phyloP scores from a whole-genome alignment of 2,888 invertebrate species.

The Agrochola macilenta region DNA sequence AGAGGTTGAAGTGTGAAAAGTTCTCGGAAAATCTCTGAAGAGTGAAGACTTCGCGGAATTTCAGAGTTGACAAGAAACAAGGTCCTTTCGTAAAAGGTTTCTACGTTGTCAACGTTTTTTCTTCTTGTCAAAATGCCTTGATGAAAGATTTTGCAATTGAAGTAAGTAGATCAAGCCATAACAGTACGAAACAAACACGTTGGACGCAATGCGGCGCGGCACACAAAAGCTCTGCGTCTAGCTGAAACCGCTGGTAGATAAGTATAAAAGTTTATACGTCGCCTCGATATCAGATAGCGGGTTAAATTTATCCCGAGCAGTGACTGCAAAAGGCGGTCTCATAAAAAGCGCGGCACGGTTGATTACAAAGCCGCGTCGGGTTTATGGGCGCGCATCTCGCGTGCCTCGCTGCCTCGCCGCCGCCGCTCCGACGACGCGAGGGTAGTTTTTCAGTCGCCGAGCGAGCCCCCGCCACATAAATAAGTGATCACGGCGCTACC shows the following conservation, averaged over 20 bases:
- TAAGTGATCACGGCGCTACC: slow-evolving; percentile 84
- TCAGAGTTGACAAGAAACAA: slow-evolving; percentile 10
- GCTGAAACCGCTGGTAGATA: slow-evolving; percentile 64
- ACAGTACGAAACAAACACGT: slow-evolving; percentile 16
- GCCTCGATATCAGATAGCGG: slow-evolving; percentile 84
- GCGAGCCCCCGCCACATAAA: slow-evolving; percentile 87
- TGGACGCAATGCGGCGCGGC: slow-evolving; percentile 47
- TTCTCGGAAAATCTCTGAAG: slow-evolving; percentile 16
- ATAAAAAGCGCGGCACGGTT: slow-evolving; percentile 88
- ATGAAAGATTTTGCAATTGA: not conserved
- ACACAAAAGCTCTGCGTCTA: slow-evolving; percentile 50
- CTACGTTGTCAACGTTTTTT: not conserved
- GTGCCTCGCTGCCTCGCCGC: slow-evolving; percentile 72
- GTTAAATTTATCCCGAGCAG: slow-evolving; percentile 85
- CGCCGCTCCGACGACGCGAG: slow-evolving; percentile 79
- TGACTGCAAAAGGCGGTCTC: slow-evolving; percentile 85
- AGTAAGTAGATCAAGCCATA: not conserved
- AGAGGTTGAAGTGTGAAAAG: slow-evolving; percentile 19
- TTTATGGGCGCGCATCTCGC: slow-evolving; percentile 82
- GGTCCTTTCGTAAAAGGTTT: not conserved
- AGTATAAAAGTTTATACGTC: slow-evolving; percentile 75
- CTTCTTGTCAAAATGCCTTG: not conserved
- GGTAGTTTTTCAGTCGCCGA: slow-evolving; percentile 88
- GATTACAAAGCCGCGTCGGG: slow-evolving; percentile 86
- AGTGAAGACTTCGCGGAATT: slow-evolving; percentile 1